Base-by-base conservation (phyloP, 2,113 vertebrate genomes). In the Hippocampus zosterae region DNA sequence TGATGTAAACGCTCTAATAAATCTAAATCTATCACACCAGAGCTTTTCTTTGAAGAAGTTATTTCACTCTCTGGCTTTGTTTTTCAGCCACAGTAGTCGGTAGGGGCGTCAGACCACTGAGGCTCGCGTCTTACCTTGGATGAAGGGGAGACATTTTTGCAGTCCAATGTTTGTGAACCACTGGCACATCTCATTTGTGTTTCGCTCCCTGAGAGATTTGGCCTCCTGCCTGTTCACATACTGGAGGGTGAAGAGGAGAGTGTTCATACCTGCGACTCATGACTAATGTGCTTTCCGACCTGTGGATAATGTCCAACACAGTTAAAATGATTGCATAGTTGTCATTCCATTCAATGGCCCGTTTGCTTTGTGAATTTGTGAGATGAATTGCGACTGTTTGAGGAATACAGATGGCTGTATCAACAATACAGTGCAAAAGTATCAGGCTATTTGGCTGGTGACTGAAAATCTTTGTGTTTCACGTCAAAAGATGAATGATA, bases 141-240 rank as follows among this genome's bases (percentile, higher is more conserved):
- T 91, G 87, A 87, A 85, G 74, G 90, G 85, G 62, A 90, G 82
- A 77, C 90, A 92, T 80, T 89, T 90, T 48, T 89, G 72, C 52
- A 90, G 78, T 57, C 90, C 87, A 68, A 89, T 87, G 70, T 73
- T 86, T 68, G 80, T 82, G 81, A 93, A 92, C 90, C 90, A 93
- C 71, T 85, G 90, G 87, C 91, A 94, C 78, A 92, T 81, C 76
- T 88, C 87, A 65, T 91, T 91, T 65, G 72, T 90, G 89, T 86
- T 90, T 69, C 93, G 74, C 81, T 92, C 89, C 81, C 72, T 74
- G 8, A 93, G 85, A 76, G 76, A 71, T 89, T 91, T 94, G 87
- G 81, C 81, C 75, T 60, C 79, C 52, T 77, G 75, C 73, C 76
- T 75, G 55, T 79, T 66, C 68, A 68, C 25, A 52, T 89, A 79